phyloP scores from a whole-genome alignment of 2,113 vertebrate species.

The Gambusia affinis region DNA sequence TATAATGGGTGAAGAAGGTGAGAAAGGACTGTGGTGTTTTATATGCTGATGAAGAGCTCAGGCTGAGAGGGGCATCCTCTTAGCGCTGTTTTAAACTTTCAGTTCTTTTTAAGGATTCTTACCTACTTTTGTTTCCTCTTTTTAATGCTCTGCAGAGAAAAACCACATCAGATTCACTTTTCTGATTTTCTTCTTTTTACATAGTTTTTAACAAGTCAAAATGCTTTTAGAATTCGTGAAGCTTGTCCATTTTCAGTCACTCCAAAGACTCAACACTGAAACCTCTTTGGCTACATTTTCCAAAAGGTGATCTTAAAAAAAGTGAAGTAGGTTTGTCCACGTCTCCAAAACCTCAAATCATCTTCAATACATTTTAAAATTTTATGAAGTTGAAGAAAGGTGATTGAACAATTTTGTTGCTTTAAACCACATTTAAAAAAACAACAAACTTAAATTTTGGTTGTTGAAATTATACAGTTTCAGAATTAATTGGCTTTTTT shows the following conservation, averaged over 20 bases:
- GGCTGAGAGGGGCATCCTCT: constrained; percentile 13
- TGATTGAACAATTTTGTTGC: too few species aligned
- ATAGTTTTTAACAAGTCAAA: neutral
- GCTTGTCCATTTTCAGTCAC: too few species aligned
- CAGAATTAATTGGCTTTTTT: neutral
- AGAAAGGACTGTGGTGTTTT: neutral
- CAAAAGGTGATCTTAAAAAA: too few species aligned
- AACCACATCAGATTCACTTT: neutral
- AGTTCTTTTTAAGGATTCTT: neutral
- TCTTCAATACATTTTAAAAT: too few species aligned
- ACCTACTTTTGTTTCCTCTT: neutral
- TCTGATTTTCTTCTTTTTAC: neutral
- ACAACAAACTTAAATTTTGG: neutral
- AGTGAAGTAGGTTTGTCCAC: too few species aligned
- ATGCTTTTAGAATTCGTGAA: neutral
- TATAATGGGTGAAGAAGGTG: neutral
- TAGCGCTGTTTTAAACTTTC: neutral
- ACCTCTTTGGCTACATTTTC: too few species aligned
- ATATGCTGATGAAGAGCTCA: neutral
- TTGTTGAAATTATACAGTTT: neutral
- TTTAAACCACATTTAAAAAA: neutral
- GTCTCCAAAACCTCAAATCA: too few species aligned
- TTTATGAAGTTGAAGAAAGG: too few species aligned
- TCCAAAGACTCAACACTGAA: neutral
- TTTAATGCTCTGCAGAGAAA: neutral